These are phyloP conservation scores for Ochlodes sylvanus DNA, from an alignment of 2,888 invertebrate genomes.

Conservation along the genomic window DNA sequence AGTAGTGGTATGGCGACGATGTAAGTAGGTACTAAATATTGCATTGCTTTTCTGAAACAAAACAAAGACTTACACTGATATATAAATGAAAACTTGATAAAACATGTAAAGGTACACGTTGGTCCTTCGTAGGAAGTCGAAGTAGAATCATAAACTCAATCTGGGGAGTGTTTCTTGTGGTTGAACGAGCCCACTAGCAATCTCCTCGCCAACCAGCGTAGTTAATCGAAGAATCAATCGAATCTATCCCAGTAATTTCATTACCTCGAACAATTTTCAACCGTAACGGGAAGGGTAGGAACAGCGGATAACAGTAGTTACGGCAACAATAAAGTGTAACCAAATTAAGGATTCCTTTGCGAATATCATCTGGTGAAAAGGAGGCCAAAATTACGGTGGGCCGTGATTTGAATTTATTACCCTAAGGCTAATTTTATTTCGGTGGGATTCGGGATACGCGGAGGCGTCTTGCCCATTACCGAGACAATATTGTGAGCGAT, in stretches of 20 bases:
- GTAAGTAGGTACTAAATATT: no score
- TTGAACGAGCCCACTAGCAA: constrained; percentile 41
- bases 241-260: constrained; percentile 45
- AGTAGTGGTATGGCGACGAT: no score
- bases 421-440: constrained; percentile 80
- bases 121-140: constrained; percentile 21
- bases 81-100: background rate
- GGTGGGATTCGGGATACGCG: constrained; percentile 60
- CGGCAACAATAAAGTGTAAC: constrained; percentile 75
- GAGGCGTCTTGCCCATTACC: constrained; percentile 61
- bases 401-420: constrained; percentile 83
- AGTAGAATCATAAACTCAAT: constrained; percentile 33
- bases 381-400: constrained; percentile 74
- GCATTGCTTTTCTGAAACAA: no score
- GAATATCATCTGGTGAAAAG: constrained; percentile 77
- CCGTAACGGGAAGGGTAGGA: constrained; percentile 48
- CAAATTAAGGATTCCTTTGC: constrained; percentile 77
- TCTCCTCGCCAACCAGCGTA: constrained; percentile 36
- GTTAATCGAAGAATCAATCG: constrained; percentile 40
- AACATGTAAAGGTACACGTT: background rate
- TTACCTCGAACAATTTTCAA: constrained; percentile 46
- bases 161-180: constrained; percentile 23
- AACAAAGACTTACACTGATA: background rate
- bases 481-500: constrained; percentile 69
- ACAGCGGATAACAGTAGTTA: constrained; percentile 57